Evolutionary conservation across 2,888 invertebrate species (phyloP).

Genomic region (Apotomis betuletana): DNA sequence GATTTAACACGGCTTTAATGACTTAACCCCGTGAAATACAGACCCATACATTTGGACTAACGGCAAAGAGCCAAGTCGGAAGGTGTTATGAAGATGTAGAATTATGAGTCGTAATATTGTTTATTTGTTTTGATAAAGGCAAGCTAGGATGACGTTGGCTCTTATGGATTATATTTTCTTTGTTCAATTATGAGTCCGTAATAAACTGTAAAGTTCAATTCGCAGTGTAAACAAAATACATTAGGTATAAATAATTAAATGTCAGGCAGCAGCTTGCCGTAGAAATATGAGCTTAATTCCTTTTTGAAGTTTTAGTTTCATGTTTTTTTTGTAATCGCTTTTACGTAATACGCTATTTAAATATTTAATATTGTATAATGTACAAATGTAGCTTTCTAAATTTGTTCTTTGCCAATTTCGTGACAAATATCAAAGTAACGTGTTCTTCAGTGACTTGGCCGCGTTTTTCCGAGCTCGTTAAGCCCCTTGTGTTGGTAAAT

Average conservation of each 20-base stretch:
- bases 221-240: not conserved
- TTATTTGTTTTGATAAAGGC: not conserved
- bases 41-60: conserved; percentile 19
- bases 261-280: not conserved
- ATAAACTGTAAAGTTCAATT: not conserved
- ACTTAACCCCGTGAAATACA: conserved; percentile 25
- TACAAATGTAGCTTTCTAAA: not conserved
- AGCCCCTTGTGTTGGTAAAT: conserved; percentile 70
- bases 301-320: not conserved
- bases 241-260: not conserved
- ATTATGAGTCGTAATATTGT: conserved; percentile 24
- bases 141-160: conserved; percentile 1
- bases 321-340: not conserved
- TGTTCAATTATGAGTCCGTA: not conserved
- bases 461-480: conserved; percentile 62
- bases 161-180: not conserved
- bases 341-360: not conserved
- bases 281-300: not conserved
- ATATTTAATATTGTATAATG: not conserved
- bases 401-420: not conserved
- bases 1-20: conserved; percentile 12
- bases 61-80: conserved; percentile 32
- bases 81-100: conserved; percentile 24
- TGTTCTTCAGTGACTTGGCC: conserved; percentile 49
- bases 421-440: not conserved